These are phyloP conservation scores for Lerema accius DNA, from an alignment of 1,140 invertebrate species.

Conservation along the genomic window DNA sequence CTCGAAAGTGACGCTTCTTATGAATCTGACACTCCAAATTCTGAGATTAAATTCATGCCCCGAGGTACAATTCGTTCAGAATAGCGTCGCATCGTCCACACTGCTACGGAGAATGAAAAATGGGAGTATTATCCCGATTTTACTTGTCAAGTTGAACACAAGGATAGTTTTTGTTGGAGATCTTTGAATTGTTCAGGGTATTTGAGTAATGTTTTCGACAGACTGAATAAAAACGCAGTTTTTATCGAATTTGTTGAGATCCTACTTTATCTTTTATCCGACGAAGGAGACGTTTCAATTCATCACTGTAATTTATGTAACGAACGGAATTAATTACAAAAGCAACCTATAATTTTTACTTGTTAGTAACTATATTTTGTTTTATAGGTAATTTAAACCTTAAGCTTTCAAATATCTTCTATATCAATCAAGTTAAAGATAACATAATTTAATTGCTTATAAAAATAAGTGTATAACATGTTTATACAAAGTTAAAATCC, in stretches of 20 bases:
- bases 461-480: too few species aligned
- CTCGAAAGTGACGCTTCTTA: constrained; percentile 65
- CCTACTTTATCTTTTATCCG: neutral
- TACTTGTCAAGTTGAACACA: constrained; percentile 67
- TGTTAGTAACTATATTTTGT: too few species aligned
- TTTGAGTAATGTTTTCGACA: constrained; percentile 41
- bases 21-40: constrained; percentile 70
- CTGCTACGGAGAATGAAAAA: constrained; percentile 68
- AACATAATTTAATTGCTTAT: too few species aligned
- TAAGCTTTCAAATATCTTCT: too few species aligned
- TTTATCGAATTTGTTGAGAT: constrained; percentile 13
- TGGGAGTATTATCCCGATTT: constrained; percentile 72
- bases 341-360: too few species aligned
- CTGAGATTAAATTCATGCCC: constrained; percentile 79
- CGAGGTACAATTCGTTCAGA: constrained; percentile 71
- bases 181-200: constrained; percentile 44
- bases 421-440: too few species aligned
- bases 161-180: constrained; percentile 57
- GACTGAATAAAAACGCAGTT: constrained; percentile 25
- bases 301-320: neutral
- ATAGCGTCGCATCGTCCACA: constrained; percentile 68
- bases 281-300: neutral
- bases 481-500: too few species aligned
- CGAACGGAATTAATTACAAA: too few species aligned
- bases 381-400: too few species aligned